Evolutionary conservation across 2,797 vertebrate genomes (phyloP).

Genomic region (Botia kubotai): DNA sequence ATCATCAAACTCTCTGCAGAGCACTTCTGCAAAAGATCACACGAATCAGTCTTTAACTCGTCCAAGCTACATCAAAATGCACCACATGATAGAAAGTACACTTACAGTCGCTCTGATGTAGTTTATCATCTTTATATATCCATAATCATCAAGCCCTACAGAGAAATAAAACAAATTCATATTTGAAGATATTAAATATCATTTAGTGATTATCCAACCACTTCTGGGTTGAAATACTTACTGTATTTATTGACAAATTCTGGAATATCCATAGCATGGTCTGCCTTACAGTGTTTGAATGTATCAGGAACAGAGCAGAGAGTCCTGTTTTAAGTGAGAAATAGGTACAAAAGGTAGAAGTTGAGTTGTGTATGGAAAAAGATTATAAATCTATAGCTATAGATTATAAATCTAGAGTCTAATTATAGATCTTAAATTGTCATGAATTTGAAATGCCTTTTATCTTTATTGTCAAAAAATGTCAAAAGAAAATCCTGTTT

Average conservation of each 20-base stretch:
- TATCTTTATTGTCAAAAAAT: no score
- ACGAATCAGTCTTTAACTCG: neutral
- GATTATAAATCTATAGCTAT: no score
- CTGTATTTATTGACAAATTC: conserved; percentile 81
- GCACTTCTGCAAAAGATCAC: conserved; percentile 80
- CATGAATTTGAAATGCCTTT: no score
- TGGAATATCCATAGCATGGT: conserved; percentile 82
- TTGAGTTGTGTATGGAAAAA: no score
- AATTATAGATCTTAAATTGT: no score
- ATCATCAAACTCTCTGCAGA: conserved; percentile 72
- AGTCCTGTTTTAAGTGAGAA: conserved; percentile 69
- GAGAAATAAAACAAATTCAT: neutral
- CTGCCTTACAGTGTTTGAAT: conserved; percentile 84
- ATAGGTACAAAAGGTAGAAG: neutral
- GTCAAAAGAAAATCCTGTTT: no score
- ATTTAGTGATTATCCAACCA: neutral
- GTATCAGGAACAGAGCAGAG: conserved; percentile 79
- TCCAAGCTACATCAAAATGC: neutral
- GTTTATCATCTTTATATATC: conserved; percentile 95
- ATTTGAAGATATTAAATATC: neutral
- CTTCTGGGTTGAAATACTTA: conserved; percentile 67
- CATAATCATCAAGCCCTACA: conserved; percentile 92
- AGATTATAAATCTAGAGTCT: no score
- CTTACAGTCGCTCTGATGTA: conserved; percentile 88
- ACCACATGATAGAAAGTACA: conserved; percentile 16